Evolutionary conservation across 2,888 invertebrate species (phyloP).

Genomic region (Taphrorychus bicolor): DNA sequence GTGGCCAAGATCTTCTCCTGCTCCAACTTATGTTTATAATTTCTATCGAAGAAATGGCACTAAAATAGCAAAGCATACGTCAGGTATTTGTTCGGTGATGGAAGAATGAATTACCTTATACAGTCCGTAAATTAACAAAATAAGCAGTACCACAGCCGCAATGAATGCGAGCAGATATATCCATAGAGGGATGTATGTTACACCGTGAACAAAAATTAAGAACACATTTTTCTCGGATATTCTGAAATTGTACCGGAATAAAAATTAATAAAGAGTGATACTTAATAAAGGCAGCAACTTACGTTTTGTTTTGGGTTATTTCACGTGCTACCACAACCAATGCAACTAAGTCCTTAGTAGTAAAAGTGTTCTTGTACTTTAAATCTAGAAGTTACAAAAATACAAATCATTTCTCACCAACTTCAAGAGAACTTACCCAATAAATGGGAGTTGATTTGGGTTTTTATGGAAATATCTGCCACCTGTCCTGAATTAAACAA

Average conservation of each 20-base stretch:
- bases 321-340: conserved; percentile 41
- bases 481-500: conserved; percentile 22
- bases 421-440: conserved; percentile 29
- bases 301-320: conserved; percentile 28
- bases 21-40: conserved; percentile 24
- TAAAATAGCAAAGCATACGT: no score
- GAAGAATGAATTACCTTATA: conserved; percentile 45
- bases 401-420: no score
- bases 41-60: conserved; percentile 29
- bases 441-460: conserved; percentile 5
- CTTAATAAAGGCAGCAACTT: conserved; percentile 7
- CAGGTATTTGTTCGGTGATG: background rate
- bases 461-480: conserved; percentile 17
- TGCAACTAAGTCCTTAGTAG: conserved; percentile 38
- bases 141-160: conserved; percentile 41
- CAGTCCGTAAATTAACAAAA: conserved; percentile 37
- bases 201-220: conserved; percentile 37
- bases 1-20: conserved; percentile 14
- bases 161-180: conserved; percentile 41
- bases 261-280: background rate
- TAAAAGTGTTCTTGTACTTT: conserved; percentile 34
- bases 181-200: conserved; percentile 41
- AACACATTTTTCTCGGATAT: conserved; percentile 24
- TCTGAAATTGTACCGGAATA: conserved; percentile 30
- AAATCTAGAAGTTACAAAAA: no score